A percentile compares a stretch with the other conserved stretches of the same genome.
Evolutionary conservation across 2,797 vertebrate species (phyloP).

Genomic region (Pipistrellus nathusii): DNA sequence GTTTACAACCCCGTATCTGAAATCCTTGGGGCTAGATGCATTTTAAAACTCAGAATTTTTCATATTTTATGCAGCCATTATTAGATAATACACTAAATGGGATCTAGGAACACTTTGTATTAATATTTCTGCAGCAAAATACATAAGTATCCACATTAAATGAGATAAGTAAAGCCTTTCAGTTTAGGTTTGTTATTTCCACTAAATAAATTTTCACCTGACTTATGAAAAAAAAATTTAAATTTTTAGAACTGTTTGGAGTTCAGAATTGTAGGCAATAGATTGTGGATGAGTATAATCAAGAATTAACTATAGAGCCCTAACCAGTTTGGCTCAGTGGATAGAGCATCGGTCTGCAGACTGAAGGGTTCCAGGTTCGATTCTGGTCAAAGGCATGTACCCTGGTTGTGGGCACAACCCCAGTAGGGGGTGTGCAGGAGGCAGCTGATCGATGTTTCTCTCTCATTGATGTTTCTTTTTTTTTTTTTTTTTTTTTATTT

Average conservation of each 20-base stretch:
- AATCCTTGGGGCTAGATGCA: not conserved
- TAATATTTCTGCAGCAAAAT: conserved; percentile 3
- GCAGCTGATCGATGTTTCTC: too few species aligned
- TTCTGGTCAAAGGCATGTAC: too few species aligned
- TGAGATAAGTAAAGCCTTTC: not conserved
- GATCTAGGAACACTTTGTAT: not conserved
- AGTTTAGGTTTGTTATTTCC: not conserved
- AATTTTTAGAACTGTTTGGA: conserved; percentile 20
- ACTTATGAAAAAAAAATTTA: not conserved
- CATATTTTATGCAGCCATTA: not conserved
- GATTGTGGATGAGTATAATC: not conserved
- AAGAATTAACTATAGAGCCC: not conserved
- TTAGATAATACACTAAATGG: not conserved
- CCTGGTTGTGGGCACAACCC: too few species aligned
- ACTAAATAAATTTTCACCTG: conserved; percentile 29
- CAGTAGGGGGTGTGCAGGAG: too few species aligned
- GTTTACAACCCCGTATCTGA: not conserved
- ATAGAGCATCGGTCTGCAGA: too few species aligned
- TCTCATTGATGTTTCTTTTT: too few species aligned
- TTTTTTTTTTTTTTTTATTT: too few species aligned
- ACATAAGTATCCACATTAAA: conserved; percentile 36
- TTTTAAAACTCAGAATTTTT: conserved; percentile 43
- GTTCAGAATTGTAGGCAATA: not conserved
- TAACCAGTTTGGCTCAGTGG: too few species aligned
- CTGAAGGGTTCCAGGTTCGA: too few species aligned